Evolutionary conservation across 1,140 invertebrate genomes (phyloP), one percentile per base, ranked within the genome.

Genomic region (Diabrotica virgifera): DNA sequence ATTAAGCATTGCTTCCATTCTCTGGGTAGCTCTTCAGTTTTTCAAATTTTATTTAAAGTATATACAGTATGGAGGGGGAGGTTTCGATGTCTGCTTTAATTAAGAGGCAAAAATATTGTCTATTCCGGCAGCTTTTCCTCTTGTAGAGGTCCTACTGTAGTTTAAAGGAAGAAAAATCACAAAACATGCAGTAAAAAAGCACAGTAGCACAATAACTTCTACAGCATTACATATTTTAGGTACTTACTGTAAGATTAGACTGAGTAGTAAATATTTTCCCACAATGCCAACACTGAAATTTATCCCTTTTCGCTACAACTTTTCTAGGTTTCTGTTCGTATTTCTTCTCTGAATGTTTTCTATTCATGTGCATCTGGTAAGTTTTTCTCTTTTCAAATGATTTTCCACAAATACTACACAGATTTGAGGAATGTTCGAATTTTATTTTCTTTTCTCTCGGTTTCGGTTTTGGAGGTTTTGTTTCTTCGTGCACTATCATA

Each of bases 211-310:
- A n/a, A n/a, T n/a, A n/a, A n/a, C n/a, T n/a, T n/a, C n/a, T n/a
- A n/a, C n/a, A n/a, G n/a, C n/a, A n/a, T n/a, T n/a, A n/a, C n/a
- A n/a, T n/a, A n/a, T n/a, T n/a, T n/a, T n/a, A n/a, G n/a, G 24
- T 24, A 24, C 24, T 46, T 46, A 46, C 40, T n/a, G 40, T 59
- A 12, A 59, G 35, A 35, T 59, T 59, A 14, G 38, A 46, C n/a
- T 59, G 58, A 8, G 58, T 59, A 5, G 58, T 38, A 8, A 59
- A 51, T 38, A 59, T 50, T 46, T 59, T 59, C 10, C 58, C 58
- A 51, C 58, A 59, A 59, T 59, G 46, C 38, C 46, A 59, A 59
- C 58, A 59, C 6, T 59, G 58, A 50, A 59, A 59, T 12, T 24
- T 13, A 35, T 51, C 58, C 38, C 50, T 59, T 50, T 50, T n/a